Evolutionary conservation across 2,113 vertebrate genomes (phyloP).

Genomic region (Myrmecophaga tridactyla): DNA sequence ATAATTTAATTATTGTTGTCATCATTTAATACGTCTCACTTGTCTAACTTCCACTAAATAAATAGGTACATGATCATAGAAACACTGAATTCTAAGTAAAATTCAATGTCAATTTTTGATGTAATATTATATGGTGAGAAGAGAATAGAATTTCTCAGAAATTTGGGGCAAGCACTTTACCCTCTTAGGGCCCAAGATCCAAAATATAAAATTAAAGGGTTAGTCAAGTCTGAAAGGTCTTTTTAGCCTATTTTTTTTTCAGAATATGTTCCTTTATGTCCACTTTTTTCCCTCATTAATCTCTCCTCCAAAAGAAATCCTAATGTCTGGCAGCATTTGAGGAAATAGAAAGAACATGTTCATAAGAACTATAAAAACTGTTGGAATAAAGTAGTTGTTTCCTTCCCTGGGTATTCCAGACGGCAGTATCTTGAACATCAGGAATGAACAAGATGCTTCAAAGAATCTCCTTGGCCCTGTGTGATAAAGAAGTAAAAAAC

Average conservation of each 20-base stretch:
- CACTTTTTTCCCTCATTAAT: conserved; percentile 29
- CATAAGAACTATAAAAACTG: neutral
- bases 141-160: neutral
- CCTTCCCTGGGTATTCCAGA: neutral
- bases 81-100: neutral
- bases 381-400: neutral
- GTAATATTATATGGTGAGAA: neutral
- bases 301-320: conserved; percentile 1
- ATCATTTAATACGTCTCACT: neutral
- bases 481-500: neutral
- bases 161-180: neutral
- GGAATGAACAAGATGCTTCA: neutral
- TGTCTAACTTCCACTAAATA: neutral
- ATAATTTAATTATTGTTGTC: neutral
- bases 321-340: neutral
- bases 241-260: neutral
- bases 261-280: neutral
- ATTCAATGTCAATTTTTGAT: neutral
- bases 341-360: neutral
- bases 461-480: neutral
- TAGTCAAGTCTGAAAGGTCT: neutral
- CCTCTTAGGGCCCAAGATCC: neutral
- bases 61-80: neutral
- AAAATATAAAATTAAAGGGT: neutral
- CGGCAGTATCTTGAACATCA: neutral